Evolutionary conservation across 2,888 invertebrate genomes (phyloP), one percentile per base, ranked within the genome.

Genomic region (Thereva unica): DNA sequence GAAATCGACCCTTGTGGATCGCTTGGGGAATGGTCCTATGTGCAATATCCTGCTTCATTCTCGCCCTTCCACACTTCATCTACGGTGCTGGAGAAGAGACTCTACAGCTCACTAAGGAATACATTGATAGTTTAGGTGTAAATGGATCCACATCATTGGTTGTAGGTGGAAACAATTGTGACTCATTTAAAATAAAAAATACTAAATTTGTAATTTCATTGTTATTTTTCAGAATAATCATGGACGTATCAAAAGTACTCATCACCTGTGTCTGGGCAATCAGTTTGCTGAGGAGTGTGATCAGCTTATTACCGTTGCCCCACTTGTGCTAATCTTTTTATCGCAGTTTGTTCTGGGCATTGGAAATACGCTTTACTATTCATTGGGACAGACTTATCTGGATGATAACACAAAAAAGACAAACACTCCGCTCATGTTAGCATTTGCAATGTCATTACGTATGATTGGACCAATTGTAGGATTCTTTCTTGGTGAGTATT

Each of bases 261-360:
- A 50, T 9, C 42, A 64, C 5, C 53, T 64, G 37, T 64, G 64
- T 37, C 10, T 10, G 5, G 37, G n/a, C 23, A 37, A 41, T 12
- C 35, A 53, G 4, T 3, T 52, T 6, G 6, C 37, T 7, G 38
- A 42, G 23, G 42, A 57, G n/a, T 66, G 67, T 34, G 82, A 84
- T 54, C 75, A 76, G 23, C 70, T 80, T 7, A 76, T 82, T 53
- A 80, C 83, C 23, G 81, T 85, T 41, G 76, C 86, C 34, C 87
- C 87, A 0, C 77, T 87, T 47, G 75, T 87, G 5, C 77, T 88
- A 44, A 85, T 89, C 68, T 86, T 89, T 73, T 73, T 87, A 49
- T 89, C 89, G 0, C 88, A 89, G 76, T 87, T 89, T 74, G 84
- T 89, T 52, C 84, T 87, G 54, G 89, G 89, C 9, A 85, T 89